Percentiles rank a stretch among this genome's conserved stretches.
These are phyloP conservation scores for Novumbra hubbsi DNA, from an alignment of 2,797 vertebrate genomes.

Conservation along the genomic window DNA sequence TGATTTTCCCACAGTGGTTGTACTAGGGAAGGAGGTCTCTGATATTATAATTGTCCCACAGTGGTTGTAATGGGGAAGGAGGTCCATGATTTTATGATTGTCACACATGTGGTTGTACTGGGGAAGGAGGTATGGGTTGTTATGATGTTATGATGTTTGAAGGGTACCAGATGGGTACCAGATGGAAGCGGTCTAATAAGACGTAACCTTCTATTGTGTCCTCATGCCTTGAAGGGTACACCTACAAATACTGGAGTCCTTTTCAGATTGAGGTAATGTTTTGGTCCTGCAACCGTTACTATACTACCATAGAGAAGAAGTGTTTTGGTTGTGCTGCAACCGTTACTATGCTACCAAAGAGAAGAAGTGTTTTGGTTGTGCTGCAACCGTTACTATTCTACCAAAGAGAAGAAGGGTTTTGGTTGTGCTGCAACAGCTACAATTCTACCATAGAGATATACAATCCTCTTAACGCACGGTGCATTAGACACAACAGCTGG, in stretches of 20 bases:
- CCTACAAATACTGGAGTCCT: too few relatives aligned
- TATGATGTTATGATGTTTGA: constrained; percentile 27
- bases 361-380: too few relatives aligned
- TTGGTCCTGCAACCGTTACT: background rate
- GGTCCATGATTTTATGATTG: background rate
- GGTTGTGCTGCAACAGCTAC: too few relatives aligned
- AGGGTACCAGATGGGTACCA: constrained; percentile 51
- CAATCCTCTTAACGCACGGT: constrained; percentile 59
- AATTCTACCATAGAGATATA: constrained; percentile 55
- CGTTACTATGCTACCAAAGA: constrained; percentile 35
- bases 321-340: constrained; percentile 49
- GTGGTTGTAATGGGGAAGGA: too few relatives aligned
- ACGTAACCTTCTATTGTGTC: too few relatives aligned
- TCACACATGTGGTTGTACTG: background rate
- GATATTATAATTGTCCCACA: background rate
- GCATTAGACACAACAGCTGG: constrained; percentile 58
- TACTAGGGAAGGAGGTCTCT: too few relatives aligned
- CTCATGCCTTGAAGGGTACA: too few relatives aligned
- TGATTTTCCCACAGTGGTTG: background rate
- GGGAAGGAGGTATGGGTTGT: too few relatives aligned
- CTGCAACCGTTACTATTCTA: too few relatives aligned
- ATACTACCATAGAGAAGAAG: constrained; percentile 39
- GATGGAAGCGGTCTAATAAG: constrained; percentile 36
- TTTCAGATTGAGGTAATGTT: too few relatives aligned
- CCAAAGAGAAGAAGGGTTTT: too few relatives aligned